Percentiles rank a stretch among this genome's conserved stretches.
phyloP scores from a whole-genome alignment of 2,888 invertebrate species.

The Ornithoptera alexandrae region DNA sequence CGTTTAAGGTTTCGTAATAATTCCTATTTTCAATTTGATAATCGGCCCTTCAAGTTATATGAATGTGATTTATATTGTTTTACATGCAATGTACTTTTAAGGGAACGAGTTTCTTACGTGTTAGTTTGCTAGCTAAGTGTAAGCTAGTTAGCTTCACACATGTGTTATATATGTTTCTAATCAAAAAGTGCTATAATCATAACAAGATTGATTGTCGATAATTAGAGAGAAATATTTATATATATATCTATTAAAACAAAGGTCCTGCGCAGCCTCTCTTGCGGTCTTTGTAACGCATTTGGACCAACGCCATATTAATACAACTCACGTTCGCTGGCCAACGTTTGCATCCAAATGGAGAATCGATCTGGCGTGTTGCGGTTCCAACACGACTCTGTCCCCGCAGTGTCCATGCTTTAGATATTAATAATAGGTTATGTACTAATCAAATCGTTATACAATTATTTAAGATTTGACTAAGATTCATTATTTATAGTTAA shows the following conservation, averaged over 20 bases:
- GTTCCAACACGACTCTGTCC: not conserved
- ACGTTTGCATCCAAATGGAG: conserved; percentile 5
- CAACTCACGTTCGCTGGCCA: conserved; percentile 7
- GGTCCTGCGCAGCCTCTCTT: not conserved
- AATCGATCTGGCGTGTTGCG: conserved; percentile 11
- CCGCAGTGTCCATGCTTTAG: not conserved
- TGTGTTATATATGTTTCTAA: too few species aligned
- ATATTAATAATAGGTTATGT: not conserved
- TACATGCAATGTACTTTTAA: not conserved
- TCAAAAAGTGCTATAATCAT: too few species aligned
- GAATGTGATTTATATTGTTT: not conserved
- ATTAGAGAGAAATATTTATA: too few species aligned
- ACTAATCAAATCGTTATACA: not conserved
- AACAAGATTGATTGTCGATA: too few species aligned
- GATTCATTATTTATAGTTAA: not conserved
- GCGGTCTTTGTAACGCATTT: conserved; percentile 1
- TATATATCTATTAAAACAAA: not conserved
- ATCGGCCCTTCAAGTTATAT: not conserved
- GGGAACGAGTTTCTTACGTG: not conserved
- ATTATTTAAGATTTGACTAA: not conserved
- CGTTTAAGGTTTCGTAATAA: conserved; percentile 14
- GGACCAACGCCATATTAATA: conserved; percentile 14
- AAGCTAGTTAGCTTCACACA: too few species aligned
- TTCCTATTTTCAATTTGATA: not conserved
- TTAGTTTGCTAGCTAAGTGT: too few species aligned